phyloP scores from a whole-genome alignment of 2,113 vertebrate species.

The Sphaerodactylus townsendi region DNA sequence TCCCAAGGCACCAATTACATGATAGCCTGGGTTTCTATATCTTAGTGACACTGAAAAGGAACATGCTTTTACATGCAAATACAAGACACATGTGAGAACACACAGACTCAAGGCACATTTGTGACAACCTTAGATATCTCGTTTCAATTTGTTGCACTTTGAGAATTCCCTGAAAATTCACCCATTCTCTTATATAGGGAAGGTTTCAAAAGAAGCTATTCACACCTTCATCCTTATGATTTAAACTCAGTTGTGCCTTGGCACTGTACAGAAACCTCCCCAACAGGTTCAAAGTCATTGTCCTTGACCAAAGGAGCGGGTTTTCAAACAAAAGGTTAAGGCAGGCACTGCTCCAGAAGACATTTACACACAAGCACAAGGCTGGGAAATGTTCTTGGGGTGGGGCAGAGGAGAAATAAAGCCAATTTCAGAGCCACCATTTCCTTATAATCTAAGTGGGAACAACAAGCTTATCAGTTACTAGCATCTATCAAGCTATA shows the following conservation, averaged over 20 bases:
- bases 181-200: not conserved
- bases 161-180: not conserved
- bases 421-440: not conserved
- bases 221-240: not conserved
- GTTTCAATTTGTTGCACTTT: not conserved
- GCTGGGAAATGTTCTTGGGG: not conserved
- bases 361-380: not conserved
- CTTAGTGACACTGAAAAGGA: too few species aligned
- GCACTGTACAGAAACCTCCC: not conserved
- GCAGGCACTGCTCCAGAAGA: not conserved
- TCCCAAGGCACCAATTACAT: too few species aligned
- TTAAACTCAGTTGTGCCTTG: not conserved
- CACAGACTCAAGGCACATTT: too few species aligned
- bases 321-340: not conserved
- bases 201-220: not conserved
- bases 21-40: too few species aligned
- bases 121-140: not conserved
- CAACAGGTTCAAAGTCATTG: slow-evolving; percentile 6
- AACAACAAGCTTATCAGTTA: not conserved
- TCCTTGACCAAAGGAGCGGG: slow-evolving; percentile 5
- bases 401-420: not conserved
- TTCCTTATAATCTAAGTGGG: not conserved
- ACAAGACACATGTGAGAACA: too few species aligned
- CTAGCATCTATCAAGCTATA: not conserved
- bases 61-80: too few species aligned